phyloP scores from a whole-genome alignment of 2,888 invertebrate genomes.

The Drosophila neotestacea region DNA sequence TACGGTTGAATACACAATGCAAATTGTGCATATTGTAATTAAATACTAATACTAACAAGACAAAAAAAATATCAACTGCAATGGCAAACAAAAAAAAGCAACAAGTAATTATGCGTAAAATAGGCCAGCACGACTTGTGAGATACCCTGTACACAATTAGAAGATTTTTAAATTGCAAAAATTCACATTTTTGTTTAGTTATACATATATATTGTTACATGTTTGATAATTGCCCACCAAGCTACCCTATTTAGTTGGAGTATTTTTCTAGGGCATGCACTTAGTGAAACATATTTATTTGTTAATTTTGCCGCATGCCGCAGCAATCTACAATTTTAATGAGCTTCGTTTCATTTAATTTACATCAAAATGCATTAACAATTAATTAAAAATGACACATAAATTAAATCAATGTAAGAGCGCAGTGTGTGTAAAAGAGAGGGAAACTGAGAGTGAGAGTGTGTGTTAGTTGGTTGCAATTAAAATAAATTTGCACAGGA shows the following conservation, averaged over 20 bases:
- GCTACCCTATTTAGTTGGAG: too few species aligned
- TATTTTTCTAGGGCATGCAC: neutral
- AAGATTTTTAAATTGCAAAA: too few species aligned
- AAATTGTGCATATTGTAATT: slow-evolving; percentile 22
- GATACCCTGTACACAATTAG: neutral
- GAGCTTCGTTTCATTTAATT: slow-evolving; percentile 53
- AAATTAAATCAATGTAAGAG: slow-evolving; percentile 46
- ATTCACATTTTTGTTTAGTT: too few species aligned
- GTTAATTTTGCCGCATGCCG: slow-evolving; percentile 23
- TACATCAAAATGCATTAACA: slow-evolving; percentile 59
- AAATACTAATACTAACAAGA: slow-evolving; percentile 12
- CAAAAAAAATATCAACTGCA: slow-evolving; percentile 29
- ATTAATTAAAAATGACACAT: slow-evolving; percentile 64
- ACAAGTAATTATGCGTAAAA: neutral
- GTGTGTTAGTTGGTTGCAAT: slow-evolving; percentile 55
- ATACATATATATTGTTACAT: too few species aligned
- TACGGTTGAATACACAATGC: neutral
- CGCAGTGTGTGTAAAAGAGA: slow-evolving; percentile 10
- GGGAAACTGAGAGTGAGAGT: slow-evolving; percentile 5
- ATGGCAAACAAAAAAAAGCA: slow-evolving; percentile 5
- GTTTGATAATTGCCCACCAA: too few species aligned
- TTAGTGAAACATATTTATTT: slow-evolving; percentile 38
- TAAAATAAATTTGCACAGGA: slow-evolving; percentile 66
- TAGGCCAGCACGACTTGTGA: neutral
- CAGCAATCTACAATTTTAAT: slow-evolving; percentile 44